These are phyloP conservation scores for Pteronotus mesoamericanus DNA, from an alignment of 2,797 vertebrate genomes.

Conservation along the genomic window DNA sequence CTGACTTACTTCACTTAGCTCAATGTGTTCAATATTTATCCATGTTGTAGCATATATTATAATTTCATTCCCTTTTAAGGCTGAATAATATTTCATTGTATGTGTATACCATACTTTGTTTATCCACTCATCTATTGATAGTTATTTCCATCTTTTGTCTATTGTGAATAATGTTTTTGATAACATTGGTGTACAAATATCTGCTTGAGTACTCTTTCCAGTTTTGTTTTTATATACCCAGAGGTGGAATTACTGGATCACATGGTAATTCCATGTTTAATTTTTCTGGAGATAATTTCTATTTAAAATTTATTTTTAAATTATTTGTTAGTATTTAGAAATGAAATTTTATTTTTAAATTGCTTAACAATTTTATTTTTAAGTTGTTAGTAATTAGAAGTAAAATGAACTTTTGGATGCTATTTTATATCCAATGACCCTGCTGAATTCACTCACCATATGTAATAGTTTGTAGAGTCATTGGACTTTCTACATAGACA, in stretches of 20 bases:
- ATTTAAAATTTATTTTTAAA: neutral
- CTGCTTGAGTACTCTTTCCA: neutral
- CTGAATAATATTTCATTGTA: neutral
- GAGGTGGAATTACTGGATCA: neutral
- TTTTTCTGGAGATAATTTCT: neutral
- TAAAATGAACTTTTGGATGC: neutral
- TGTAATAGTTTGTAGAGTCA: neutral
- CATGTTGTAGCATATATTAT: neutral
- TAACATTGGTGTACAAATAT: neutral
- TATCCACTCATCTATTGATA: neutral
- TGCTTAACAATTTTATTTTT: neutral
- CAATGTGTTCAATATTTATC: neutral
- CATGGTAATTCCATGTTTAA: neutral
- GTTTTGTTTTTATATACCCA: neutral
- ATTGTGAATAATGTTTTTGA: neutral
- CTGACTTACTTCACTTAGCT: neutral
- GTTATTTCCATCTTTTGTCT: neutral
- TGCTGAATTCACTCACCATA: neutral
- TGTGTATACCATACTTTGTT: neutral
- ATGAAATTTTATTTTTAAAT: neutral
- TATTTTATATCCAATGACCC: neutral
- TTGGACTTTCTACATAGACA: neutral
- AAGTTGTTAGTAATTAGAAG: neutral
- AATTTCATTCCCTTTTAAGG: neutral
- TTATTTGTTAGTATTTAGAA: neutral